Evolutionary conservation across 23 tunicate genomes (phyloP), one percentile per base, ranked within the genome.

Genomic region (Corella eumyota): DNA sequence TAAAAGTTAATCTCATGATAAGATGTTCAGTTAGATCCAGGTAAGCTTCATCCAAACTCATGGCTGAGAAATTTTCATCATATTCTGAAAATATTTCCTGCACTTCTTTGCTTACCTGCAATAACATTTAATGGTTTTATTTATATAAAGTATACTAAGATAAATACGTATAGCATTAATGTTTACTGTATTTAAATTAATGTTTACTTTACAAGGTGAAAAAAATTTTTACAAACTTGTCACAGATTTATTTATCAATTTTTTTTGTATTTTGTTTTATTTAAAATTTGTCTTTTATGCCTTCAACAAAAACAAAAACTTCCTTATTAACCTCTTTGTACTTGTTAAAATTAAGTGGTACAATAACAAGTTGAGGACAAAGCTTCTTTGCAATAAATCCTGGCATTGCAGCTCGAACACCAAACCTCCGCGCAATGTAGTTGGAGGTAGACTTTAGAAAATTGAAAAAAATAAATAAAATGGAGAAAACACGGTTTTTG

Each of bases 351-450:
- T 84, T 84, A 0, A 44, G 20, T 32, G 99, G 99, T n/a, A 93
- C 95, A 53, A 93, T 60, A 6, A 73, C 32, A 19, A 93, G 65
- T 7, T 93, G 78, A 2, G 88, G 83, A 56, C 95, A 87, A 33
- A 93, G 62, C 33, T 84, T 84, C 62, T 61, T 72, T 5, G 94
- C 99, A 60, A 93, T 93, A 62, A 84, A 93, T 17, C 99, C 99
- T 6, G 99, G 99, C 99, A 93, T 93, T 26, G 95, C 99, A 61
- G 99, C 99, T 30, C 99, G 66, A 40, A 93, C 93, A 1, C 99
- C 99, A 73, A 67, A 93, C 28, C 69, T 85, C 30, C 99, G 64
- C 4, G 99, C 99, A 0, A 67, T 58, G 37, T 93, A 93, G 36
- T 93, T 93, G 1, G 99, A 80, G 4, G 99, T 93, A 6, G 83